Conservation (phyloP, 2,797 vertebrate species). For the Pangasius krempfi region DNA sequence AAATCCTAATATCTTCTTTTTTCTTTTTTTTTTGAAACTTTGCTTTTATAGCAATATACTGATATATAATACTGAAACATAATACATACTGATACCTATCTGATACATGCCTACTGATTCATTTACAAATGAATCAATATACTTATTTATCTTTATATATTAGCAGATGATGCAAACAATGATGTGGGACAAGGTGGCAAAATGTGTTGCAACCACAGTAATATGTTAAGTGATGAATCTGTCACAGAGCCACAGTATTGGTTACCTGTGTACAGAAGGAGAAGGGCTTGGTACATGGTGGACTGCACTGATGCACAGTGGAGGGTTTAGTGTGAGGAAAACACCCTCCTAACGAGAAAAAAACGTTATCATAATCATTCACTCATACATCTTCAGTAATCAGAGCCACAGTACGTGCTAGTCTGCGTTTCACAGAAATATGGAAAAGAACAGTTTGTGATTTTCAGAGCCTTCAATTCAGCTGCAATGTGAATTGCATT, state of each 20-base stretch:
- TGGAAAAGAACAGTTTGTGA: background rate
- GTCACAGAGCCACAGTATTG: background rate
- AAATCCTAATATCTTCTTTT: background rate
- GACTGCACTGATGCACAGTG: constrained; percentile 74
- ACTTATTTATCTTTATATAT: background rate
- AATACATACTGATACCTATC: too few species aligned
- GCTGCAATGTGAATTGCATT: background rate
- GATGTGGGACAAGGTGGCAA: background rate
- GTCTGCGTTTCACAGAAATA: background rate
- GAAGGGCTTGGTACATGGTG: constrained; percentile 82
- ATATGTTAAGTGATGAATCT: background rate
- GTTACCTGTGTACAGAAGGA: constrained; percentile 86
- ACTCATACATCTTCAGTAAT: background rate
- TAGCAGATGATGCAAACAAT: background rate
- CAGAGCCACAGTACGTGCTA: background rate
- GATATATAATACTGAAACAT: background rate
- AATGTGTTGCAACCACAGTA: background rate
- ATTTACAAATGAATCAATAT: background rate
- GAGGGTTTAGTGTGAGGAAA: constrained; percentile 72
- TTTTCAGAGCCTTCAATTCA: background rate
- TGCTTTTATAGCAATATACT: background rate
- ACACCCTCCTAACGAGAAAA: constrained; percentile 77
- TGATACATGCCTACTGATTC: background rate
- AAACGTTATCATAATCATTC: background rate
- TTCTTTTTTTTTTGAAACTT: background rate